Evolutionary conservation across 1,140 invertebrate genomes (phyloP).

Genomic region (Akabosia matsudoensis): DNA sequence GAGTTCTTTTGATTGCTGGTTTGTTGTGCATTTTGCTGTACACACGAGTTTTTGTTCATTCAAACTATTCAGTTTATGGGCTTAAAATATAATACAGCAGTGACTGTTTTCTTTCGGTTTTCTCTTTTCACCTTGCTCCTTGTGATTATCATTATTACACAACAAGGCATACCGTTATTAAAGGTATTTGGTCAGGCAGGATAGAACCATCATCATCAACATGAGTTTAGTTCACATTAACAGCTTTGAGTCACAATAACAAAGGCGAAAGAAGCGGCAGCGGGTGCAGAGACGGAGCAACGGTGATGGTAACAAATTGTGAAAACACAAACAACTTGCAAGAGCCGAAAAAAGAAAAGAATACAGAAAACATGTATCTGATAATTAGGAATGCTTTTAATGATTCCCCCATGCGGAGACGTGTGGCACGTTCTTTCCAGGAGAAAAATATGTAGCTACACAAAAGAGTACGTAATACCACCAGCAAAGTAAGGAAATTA

Average conservation of each 20-base stretch:
- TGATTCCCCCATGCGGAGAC: constrained; percentile 38
- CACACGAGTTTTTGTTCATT: neutral
- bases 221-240: constrained; percentile 10
- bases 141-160: constrained; percentile 15
- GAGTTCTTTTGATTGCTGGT: neutral
- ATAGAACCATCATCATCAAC: neutral
- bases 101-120: neutral
- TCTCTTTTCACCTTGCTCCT: constrained; percentile 4
- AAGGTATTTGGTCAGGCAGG: constrained; percentile 27
- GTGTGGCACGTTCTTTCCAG: constrained; percentile 20
- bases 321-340: neutral
- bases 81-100: neutral
- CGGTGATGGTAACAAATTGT: constrained; percentile 10
- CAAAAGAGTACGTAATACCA: neutral
- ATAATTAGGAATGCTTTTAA: constrained; percentile 47
- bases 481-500: neutral
- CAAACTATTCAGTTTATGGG: neutral
- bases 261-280: neutral
- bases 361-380: constrained; percentile 32
- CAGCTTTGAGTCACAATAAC: constrained; percentile 19
- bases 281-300: too few relatives aligned
- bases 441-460: constrained; percentile 31
- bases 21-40: neutral
- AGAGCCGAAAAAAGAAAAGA: neutral
- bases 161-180: constrained; percentile 35